Evolutionary conservation across 2,797 vertebrate genomes (phyloP).

Genomic region (Euphonia xanthogaster): DNA sequence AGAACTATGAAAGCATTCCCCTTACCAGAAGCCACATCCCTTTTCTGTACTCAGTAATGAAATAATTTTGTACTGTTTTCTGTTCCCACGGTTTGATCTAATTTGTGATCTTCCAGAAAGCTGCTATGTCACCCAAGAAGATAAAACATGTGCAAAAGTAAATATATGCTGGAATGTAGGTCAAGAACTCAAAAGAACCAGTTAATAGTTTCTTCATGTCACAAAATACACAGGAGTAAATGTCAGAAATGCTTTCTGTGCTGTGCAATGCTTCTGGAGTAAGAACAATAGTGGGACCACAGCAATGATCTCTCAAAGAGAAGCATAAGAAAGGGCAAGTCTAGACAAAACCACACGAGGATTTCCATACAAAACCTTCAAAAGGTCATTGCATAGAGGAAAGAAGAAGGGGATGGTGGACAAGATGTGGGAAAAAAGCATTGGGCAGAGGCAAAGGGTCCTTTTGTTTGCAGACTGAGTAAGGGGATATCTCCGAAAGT

Average conservation of each 20-base stretch:
- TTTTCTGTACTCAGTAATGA: constrained; percentile 35
- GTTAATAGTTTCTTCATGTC: not conserved
- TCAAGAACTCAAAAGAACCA: constrained; percentile 4
- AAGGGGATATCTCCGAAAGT: not conserved
- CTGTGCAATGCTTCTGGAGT: not conserved
- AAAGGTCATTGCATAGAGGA: not conserved
- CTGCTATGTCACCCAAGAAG: constrained; percentile 4
- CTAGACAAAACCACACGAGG: not conserved
- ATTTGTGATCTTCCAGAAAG: not conserved
- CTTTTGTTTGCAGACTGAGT: not conserved
- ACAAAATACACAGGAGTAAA: not conserved
- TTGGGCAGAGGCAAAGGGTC: not conserved
- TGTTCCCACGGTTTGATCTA: constrained; percentile 15
- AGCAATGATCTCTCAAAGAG: not conserved
- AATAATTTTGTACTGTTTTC: constrained; percentile 21
- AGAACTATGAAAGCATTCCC: constrained; percentile 19
- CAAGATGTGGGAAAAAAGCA: not conserved
- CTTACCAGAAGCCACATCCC: constrained; percentile 6
- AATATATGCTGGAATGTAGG: constrained; percentile 13
- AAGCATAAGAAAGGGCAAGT: not conserved
- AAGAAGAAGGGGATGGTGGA: not conserved
- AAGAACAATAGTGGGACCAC: not conserved
- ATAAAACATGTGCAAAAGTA: constrained; percentile 13
- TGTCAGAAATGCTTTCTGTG: not conserved
- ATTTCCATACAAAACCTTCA: not conserved